Conservation (phyloP, 1,140 invertebrate species). For the Penaeus chinensis region DNA sequence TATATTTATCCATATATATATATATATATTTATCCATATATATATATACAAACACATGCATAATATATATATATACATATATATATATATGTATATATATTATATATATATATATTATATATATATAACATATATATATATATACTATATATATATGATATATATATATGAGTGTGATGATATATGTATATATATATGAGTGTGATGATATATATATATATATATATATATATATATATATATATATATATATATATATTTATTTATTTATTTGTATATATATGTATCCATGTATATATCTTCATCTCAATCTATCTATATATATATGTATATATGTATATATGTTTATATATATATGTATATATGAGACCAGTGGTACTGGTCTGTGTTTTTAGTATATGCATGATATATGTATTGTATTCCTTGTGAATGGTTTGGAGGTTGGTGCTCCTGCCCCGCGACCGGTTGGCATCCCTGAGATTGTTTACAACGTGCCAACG, state of each 20-base stretch:
- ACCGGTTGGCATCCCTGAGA: background rate
- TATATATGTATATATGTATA: background rate
- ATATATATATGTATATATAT: too few relatives aligned
- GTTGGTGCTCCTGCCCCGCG: background rate
- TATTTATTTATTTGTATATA: background rate
- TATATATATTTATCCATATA: background rate
- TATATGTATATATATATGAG: background rate
- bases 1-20: too few relatives aligned
- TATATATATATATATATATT: conserved; percentile 14
- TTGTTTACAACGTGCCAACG: background rate
- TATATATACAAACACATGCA: too few relatives aligned
- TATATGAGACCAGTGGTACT: background rate
- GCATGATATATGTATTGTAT: background rate
- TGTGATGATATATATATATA: too few relatives aligned
- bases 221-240: conserved; percentile 11
- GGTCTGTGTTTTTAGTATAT: too few relatives aligned
- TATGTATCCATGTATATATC: too few relatives aligned
- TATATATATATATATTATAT: background rate
- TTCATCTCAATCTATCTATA: too few relatives aligned
- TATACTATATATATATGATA: too few relatives aligned
- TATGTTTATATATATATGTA: background rate
- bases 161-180: background rate
- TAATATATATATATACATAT: too few relatives aligned
- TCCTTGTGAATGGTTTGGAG: background rate
- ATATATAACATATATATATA: too few relatives aligned